Base-by-base conservation (phyloP, 2,888 invertebrate genomes). In the Autographa gamma region DNA sequence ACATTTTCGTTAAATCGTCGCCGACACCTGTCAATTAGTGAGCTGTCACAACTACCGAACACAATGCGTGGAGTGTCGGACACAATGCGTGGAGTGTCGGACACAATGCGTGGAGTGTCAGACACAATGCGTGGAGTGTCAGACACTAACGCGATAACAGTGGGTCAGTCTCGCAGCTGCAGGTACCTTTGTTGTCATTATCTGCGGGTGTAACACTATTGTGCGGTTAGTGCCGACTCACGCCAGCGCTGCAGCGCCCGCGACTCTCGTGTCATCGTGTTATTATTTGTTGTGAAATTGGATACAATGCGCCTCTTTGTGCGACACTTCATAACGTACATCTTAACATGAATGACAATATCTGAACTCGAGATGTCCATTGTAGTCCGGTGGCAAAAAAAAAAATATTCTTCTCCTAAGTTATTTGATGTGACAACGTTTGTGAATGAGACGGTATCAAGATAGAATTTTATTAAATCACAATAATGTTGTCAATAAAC, bases 11-110 rank as follows among this genome's bases (percentile, higher is more conserved):
- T 62, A 18, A 9, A 18, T 66, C 75, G 62, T 64, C 63, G 71
- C 63, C 73, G 79, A 84, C 90, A 90, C 86, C 90, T 91, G 92
- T 90, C 91, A 89, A 87, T 91, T 89, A 91, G 79, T 60, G 87
- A 81, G 86, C 88, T 90, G 91, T 90, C 90, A 88, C 83, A 83
- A 81, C 78, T 64, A 60, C 67, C 79, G 61, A 66, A 61, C 63
- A 77, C 87, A 86, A 86, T 85, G n/a, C n/a, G n/a, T n/a, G n/a
- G n/a, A n/a, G n/a, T n/a, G n/a, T n/a, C 79, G 61, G 65, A 61
- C 63, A 77, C 87, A 86, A 86, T 85, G n/a, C n/a, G n/a, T n/a
- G n/a, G n/a, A n/a, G n/a, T n/a, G 85, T 74, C 80, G 75, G 71
- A 71, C 74, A 73, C 80, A 82, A 80, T 73, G 76, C 78, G 69